Percentiles rank a stretch among this genome's conserved stretches.
These are phyloP conservation scores for Indicator maculatus DNA, from an alignment of 2,113 vertebrate genomes.

Conservation along the genomic window DNA sequence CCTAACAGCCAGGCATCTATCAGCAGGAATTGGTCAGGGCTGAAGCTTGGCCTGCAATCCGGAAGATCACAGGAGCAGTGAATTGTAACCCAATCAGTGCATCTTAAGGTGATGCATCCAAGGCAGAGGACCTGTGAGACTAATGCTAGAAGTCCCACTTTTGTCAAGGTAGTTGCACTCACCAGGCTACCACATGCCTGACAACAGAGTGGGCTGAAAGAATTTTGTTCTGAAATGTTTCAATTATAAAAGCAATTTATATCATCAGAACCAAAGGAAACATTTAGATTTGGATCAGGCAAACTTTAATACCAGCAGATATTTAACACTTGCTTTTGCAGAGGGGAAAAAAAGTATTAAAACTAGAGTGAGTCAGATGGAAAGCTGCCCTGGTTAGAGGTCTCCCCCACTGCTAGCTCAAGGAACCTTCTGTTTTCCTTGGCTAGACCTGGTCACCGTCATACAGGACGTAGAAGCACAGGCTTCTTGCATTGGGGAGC, in stretches of 20 bases:
- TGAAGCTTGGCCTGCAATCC: background rate
- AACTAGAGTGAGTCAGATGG: background rate
- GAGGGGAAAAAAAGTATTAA: background rate
- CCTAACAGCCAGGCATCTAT: background rate
- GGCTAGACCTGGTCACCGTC: background rate
- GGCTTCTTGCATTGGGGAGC: background rate
- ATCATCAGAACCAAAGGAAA: background rate
- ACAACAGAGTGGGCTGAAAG: background rate
- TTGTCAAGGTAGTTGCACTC: background rate
- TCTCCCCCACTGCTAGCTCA: background rate
- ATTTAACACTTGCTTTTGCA: background rate
- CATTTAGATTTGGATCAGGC: background rate
- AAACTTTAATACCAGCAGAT: background rate
- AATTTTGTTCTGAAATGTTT: background rate
- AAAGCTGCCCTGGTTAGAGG: background rate
- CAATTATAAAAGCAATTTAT: background rate
- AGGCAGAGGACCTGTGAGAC: background rate
- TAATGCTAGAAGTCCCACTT: background rate
- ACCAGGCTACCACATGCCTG: background rate
- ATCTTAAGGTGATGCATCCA: background rate
- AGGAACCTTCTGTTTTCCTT: background rate
- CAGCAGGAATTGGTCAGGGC: background rate
- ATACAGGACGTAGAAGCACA: background rate
- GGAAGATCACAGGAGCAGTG: rapidly evolving
- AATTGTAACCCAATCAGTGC: background rate